These are phyloP conservation scores for Lepeophtheirus nordmannii DNA, from an alignment of 2,888 invertebrate genomes.

Conservation along the genomic window DNA sequence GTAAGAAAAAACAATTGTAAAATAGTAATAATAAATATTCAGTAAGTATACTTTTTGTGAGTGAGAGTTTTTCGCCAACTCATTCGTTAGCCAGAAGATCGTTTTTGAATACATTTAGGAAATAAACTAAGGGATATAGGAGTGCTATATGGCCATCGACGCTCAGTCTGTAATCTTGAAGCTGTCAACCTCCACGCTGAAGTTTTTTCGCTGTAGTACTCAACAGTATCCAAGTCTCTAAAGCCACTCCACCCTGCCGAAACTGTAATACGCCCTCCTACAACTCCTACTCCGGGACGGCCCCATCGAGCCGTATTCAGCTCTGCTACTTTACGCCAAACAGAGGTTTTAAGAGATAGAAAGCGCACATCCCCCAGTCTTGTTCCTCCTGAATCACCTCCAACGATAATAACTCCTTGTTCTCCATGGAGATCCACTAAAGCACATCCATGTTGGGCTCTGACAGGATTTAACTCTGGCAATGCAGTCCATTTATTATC, in stretches of 20 bases:
- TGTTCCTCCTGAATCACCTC: constrained; percentile 22
- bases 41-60: too few species aligned
- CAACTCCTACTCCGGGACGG: constrained; percentile 15
- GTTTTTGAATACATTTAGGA: background rate
- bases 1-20: too few species aligned
- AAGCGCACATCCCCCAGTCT: constrained; percentile 14
- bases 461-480: constrained; percentile 19
- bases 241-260: constrained; percentile 17
- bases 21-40: too few species aligned
- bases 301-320: constrained; percentile 24
- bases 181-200: constrained; percentile 13
- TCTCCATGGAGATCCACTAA: constrained; percentile 20
- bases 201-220: constrained; percentile 18
- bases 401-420: constrained; percentile 21
- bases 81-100: too few species aligned
- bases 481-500: constrained; percentile 11
- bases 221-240: constrained; percentile 17
- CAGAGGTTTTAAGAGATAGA: background rate
- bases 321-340: constrained; percentile 17
- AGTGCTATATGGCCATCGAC: constrained; percentile 16
- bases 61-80: too few species aligned
- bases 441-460: constrained; percentile 23
- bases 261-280: constrained; percentile 23
- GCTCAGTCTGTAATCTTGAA: constrained; percentile 6
- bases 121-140: constrained; percentile 18